These are phyloP conservation scores for Sycophaga agraensis DNA, from an alignment of 1,140 invertebrate species.

Conservation along the genomic window DNA sequence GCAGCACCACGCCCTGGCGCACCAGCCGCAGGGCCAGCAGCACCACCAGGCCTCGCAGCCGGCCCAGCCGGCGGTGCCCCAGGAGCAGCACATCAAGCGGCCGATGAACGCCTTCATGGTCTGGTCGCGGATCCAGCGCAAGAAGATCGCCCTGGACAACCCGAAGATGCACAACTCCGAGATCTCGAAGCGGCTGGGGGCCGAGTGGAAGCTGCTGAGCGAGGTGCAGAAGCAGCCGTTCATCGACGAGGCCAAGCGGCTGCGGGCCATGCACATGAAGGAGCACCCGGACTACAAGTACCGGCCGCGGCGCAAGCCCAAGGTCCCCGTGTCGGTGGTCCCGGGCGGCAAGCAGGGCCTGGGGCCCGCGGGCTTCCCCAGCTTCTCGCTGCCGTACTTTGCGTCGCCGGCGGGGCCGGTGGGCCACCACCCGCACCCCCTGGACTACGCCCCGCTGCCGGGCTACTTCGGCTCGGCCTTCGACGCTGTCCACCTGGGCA, in stretches of 20 bases:
- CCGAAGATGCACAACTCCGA: slow-evolving; percentile 99
- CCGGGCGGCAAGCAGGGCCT: slow-evolving; percentile 69
- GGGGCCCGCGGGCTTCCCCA: slow-evolving; percentile 65
- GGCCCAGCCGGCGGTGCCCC: slow-evolving; percentile 25
- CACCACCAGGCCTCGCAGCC: slow-evolving; percentile 37
- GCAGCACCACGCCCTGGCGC: slow-evolving; percentile 33
- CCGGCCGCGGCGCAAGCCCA: slow-evolving; percentile 83
- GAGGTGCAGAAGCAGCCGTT: slow-evolving; percentile 95
- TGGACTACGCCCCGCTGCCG: slow-evolving; percentile 44
- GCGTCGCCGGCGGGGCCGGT: slow-evolving; percentile 51
- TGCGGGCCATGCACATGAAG: slow-evolving; percentile 96
- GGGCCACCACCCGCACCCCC: slow-evolving; percentile 54
- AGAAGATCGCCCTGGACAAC: slow-evolving; percentile 98
- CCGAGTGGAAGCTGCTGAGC: slow-evolving; percentile 94
- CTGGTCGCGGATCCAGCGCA: slow-evolving; percentile 93
- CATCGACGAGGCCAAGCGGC: slow-evolving; percentile 96
- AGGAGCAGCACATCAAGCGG: slow-evolving; percentile 80
- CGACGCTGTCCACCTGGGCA: slow-evolving; percentile 64
- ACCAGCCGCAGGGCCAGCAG: slow-evolving; percentile 20
- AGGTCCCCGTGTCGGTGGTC: slow-evolving; percentile 62
- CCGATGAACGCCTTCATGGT: slow-evolving; percentile 99
- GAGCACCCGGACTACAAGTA: slow-evolving; percentile 99
- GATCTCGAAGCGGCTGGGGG: slow-evolving; percentile 95
- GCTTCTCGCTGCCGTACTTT: slow-evolving; percentile 63
- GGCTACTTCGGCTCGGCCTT: slow-evolving; percentile 69